phyloP scores from a whole-genome alignment of 2,888 invertebrate species.

The Auanema freiburgensis region DNA sequence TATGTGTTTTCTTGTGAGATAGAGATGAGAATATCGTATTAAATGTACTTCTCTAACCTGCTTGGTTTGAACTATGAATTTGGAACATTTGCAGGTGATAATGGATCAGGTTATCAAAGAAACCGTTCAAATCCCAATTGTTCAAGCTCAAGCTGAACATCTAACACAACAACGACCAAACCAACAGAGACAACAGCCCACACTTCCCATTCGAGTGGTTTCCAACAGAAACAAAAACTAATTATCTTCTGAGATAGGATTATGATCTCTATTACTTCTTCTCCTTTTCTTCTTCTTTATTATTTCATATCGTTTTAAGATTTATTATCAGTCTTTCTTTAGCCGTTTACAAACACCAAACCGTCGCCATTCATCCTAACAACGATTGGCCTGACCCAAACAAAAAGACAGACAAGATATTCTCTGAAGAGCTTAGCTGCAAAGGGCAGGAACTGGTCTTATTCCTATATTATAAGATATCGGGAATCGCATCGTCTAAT shows the following conservation, averaged over 20 bases:
- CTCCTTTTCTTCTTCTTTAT: no score
- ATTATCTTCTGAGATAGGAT: no score
- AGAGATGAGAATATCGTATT: not conserved
- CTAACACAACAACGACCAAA: no score
- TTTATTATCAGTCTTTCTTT: no score
- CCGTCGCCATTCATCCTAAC: constrained; percentile 2
- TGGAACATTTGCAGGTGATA: constrained; percentile 28
- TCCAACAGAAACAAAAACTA: no score
- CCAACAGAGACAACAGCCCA: no score
- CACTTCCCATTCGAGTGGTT: no score
- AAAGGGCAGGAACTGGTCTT: constrained; percentile 3
- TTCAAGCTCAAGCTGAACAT: no score
- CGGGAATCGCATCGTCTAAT: constrained; percentile 9
- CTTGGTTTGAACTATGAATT: not conserved
- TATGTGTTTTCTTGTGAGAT: not conserved
- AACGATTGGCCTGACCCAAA: constrained; percentile 1
- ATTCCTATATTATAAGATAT: not conserved
- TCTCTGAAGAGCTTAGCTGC: constrained; percentile 1
- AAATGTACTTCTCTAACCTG: not conserved
- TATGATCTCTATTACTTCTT: no score
- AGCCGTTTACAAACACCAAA: not conserved
- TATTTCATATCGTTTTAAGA: no score
- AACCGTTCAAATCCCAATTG: constrained; percentile 17
- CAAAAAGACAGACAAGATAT: not conserved
- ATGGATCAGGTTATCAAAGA: constrained; percentile 49